phyloP scores from a whole-genome alignment of 2,113 vertebrate species.

The Grallaria varia region DNA sequence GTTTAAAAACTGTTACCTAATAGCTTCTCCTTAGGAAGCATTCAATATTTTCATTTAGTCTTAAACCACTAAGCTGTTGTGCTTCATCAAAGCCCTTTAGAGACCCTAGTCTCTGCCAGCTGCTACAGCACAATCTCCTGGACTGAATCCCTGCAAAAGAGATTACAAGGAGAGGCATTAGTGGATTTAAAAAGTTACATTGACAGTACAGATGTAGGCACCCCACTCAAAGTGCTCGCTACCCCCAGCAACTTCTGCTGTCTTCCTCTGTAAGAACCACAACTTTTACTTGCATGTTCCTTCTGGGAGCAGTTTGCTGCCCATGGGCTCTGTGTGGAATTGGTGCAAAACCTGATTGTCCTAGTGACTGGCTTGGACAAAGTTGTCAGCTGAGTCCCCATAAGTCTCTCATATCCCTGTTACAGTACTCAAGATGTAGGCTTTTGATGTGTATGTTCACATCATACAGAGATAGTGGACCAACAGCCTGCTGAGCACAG shows the following conservation, averaged over 20 bases:
- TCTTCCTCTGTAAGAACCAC: not conserved
- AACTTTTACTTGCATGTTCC: not conserved
- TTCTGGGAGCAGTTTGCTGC: not conserved
- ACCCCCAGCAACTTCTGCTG: not conserved
- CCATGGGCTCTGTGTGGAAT: not conserved
- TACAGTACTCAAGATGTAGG: not conserved
- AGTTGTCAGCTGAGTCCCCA: not conserved
- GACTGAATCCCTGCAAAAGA: not conserved
- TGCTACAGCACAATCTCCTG: not conserved
- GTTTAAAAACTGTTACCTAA: not conserved
- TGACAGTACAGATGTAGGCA: not conserved
- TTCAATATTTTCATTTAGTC: conserved; percentile 20
- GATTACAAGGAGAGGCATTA: conserved; percentile 5
- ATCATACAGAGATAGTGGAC: not conserved
- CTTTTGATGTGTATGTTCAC: not conserved
- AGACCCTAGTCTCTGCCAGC: not conserved
- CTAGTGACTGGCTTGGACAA: not conserved
- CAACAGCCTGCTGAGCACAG: not conserved
- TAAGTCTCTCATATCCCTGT: not conserved
- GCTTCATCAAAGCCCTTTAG: not conserved
- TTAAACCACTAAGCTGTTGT: conserved; percentile 21
- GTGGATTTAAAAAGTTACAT: not conserved
- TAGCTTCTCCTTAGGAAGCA: not conserved
- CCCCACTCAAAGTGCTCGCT: not conserved
- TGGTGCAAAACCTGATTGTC: not conserved